Evolutionary conservation across 2,888 invertebrate species (phyloP), one percentile per base, ranked within the genome.

Genomic region (Allolobophora icterica): DNA sequence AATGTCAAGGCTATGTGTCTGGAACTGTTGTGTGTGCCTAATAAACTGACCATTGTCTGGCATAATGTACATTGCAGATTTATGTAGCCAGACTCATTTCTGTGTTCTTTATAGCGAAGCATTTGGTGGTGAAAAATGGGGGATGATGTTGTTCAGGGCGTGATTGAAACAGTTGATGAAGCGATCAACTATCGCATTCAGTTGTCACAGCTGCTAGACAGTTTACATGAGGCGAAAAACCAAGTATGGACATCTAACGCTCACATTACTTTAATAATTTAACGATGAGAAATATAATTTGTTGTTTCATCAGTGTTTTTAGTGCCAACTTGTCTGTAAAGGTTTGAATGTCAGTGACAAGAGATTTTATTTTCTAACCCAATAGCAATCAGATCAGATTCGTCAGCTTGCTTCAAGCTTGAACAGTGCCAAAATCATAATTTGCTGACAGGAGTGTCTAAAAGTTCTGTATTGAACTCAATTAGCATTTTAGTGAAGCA

Each of bases 161-260:
- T 94, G 11, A 93, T 94, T 90, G 95, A 95, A 87, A 94, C 94
- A 6, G 92, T 94, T 84, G 95, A 95, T 90, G 92, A 92, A 91
- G 94, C 94, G 45, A 93, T 93, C 91, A 93, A 92, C 40, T 94
- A 95, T 91, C 93, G 93, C 84, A 91, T 93, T 90, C 93, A 94
- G 89, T 92, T 95, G 34, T 92, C 94, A 91, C 94, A 94, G 90
- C 93, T 94, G 19, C 92, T 94, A 17, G 92, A 93, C 19, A 92
- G 92, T 35, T 92, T 95, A 17, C 90, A 93, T 34, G 94, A 94
- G 90, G 94, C 94, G 30, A 93, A 94, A 92, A 91, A 93, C 91
- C 95, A 95, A 94, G 95, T 94, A 92, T 58, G 89, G 52, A 58
- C 30, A 33, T 84, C 35, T 71, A n/a, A 11, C 15, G 5, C 1